Base-by-base conservation (phyloP, 1,140 invertebrate species). In the Akabosia matsudoensis region DNA sequence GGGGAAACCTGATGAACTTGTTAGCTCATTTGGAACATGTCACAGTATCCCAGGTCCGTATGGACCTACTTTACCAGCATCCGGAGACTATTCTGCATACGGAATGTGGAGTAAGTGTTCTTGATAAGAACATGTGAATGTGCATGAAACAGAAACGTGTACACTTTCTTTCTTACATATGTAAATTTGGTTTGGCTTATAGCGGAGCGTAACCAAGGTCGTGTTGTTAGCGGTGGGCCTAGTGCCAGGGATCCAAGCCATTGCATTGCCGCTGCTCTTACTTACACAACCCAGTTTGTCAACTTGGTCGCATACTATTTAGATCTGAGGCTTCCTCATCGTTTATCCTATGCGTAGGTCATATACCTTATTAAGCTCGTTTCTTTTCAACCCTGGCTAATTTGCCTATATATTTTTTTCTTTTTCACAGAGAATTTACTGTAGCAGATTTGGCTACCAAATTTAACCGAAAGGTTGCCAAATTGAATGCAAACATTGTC, bases 261-360 rank as follows among this genome's bases (percentile, higher is more conserved):
- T 83, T 90, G 89, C 75, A 92, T 93, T 70, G 89, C 88, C 83
- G 92, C 92, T 45, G 93, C 91, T 64, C 87, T 95, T 33, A 90
- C 90, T 67, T 93, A 94, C 83, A 90, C 90, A 22, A 90, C 92
- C 74, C 93, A 96, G 86, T 85, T 95, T 77, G 88, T 92, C n/a
- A 90, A 90, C 83, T 87, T 93, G 79, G 84, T 94, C 73, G 90
- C 92, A 33, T 92, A 90, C 85, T 91, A 91, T 83, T 86, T 95
- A 51, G 91, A 93, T 85, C 87, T 92, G 67, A 86, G 88, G 81
- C 85, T 94, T 82, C 93, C 93, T 34, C 90, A 91, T 81, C 90
- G 90, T 84, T 86, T 93, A 79, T 86, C 88, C 76, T 93, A 92
- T 83, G 91, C 90, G 92, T 93, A 82, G 71, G 33, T 61, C n/a